Base-by-base conservation (phyloP, 2,113 vertebrate genomes). In the Helogale parvula region DNA sequence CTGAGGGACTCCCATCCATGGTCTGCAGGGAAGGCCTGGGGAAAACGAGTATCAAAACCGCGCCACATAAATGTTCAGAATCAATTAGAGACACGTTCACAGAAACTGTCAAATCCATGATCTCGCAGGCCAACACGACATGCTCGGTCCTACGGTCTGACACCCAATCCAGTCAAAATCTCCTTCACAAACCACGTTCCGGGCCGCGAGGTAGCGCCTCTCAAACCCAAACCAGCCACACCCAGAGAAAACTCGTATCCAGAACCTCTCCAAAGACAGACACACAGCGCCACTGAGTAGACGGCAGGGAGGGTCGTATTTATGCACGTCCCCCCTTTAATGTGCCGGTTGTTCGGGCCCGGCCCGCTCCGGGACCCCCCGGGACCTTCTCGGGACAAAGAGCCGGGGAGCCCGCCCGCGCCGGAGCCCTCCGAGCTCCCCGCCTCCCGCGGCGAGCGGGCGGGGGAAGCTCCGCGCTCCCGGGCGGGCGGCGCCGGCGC, bases 401-500 rank as follows among this genome's bases (percentile, higher is more conserved):
- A 31, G 23, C 21, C 3, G 0, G 3, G 6, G 29, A 16, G 16
- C 33, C 9, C 31, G 25, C 7, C 19, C 54, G 31, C 1, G 2
- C 23, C 0, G 15, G 2, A 14, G 21, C 14, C 2, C 9, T 1
- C 25, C 10, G 5, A 17, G 4, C 4, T 29, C 16, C 2, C 19
- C 0, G n/a, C 25, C 16, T 14, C n/a, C 4, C 41, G 21, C 47
- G 8, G 3, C 16, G 0, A 0, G 7, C 4, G 0, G 2, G 47
- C 35, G 0, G 77, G 11, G 7, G 5, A 5, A 0, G 45, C 69
- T 10, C 63, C 17, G 41, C 69, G 77, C n/a, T 0, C 29, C 0
- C 7, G 3, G 29, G 7, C 14, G 3, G 11, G 2, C 27, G 3
- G 96, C 96, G 95, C 97, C 54, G 96, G 98, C 98, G 97, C 94